Evolutionary conservation across 2,888 invertebrate genomes (phyloP), one percentile per base, ranked within the genome.

Genomic region (Idaea aversata): DNA sequence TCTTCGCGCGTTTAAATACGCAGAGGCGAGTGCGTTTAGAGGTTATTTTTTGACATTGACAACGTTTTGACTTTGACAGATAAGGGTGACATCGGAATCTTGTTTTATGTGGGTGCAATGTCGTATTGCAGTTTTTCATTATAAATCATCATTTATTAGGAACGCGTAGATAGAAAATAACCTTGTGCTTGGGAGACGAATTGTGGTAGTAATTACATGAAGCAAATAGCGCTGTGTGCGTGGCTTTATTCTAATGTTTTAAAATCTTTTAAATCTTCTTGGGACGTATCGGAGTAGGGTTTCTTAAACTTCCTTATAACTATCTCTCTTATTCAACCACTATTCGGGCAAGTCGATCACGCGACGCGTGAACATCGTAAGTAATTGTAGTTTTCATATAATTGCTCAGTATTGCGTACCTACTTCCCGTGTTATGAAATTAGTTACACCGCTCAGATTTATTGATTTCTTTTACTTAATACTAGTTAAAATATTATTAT

Each of bases 1-100:
- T 76, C 78, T 74, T 68, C 69, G 71, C 68, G 62, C 47, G 47
- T 47, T 47, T 10, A 72, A 72, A 72, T 73, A 75, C 70, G 61
- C 70, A 77, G n/a, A n/a, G 73, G 69, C 72, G 67, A 47, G 47
- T 10, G 62, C 64, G 64, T 66, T 62, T 63, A 70, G 78, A 77
- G 74, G 78, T 73, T 78, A 76, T 76, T 74, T 78, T 81, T 77
- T 77, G 81, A 81, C 81, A 82, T 82, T 82, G 82, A 77, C 81
- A 81, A 68, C 79, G 78, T 75, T 70, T 64, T 70, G 72, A 71
- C 76, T 71, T 64, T 70, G 72, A 71, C 67, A 69, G 66, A 59
- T 69, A 62, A 63, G 64, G 66, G 65, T 64, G 59, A 34, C 59
- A 34, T 34, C 59, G 16, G 59, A 59, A 59, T 59, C 63, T 58